A percentile compares a stretch with the other conserved stretches of the same genome.
These are phyloP conservation scores for Lobophora halterata DNA, from an alignment of 2,888 invertebrate genomes.

Conservation along the genomic window DNA sequence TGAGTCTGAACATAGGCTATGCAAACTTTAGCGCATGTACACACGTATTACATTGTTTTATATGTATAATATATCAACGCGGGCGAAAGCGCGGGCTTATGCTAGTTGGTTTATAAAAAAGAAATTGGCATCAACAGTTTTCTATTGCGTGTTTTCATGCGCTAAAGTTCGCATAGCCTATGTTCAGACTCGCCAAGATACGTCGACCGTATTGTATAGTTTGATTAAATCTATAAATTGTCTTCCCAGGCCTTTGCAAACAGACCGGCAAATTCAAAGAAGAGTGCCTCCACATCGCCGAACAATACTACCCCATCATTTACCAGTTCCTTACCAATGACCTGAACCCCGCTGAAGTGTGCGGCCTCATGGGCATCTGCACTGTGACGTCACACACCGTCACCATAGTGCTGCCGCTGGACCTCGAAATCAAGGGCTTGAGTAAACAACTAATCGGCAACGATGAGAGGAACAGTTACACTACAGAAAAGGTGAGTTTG, in stretches of 20 bases:
- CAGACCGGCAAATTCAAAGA: slow-evolving; percentile 87
- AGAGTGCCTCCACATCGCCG: slow-evolving; percentile 88
- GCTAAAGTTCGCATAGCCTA: no score
- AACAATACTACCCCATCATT: slow-evolving; percentile 88
- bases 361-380: slow-evolving; percentile 86
- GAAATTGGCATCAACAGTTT: no score
- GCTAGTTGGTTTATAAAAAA: no score
- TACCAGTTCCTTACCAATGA: slow-evolving; percentile 86
- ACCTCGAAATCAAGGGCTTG: slow-evolving; percentile 54
- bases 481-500: slow-evolving; percentile 39
- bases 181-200: no score
- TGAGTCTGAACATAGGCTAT: no score
- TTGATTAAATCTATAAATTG: background rate
- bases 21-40: no score
- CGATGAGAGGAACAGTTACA: slow-evolving; percentile 61
- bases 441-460: slow-evolving; percentile 53
- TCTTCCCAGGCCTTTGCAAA: slow-evolving; percentile 86
- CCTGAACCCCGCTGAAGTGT: slow-evolving; percentile 85
- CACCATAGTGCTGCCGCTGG: slow-evolving; percentile 82
- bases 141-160: no score
- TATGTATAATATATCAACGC: no score
- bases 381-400: slow-evolving; percentile 77
- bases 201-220: no score
- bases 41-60: no score
- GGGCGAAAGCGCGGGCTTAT: no score